Percentiles rank a stretch among this genome's conserved stretches.
Conservation (phyloP, 2,888 invertebrate genomes). For the Eurois occulta region DNA sequence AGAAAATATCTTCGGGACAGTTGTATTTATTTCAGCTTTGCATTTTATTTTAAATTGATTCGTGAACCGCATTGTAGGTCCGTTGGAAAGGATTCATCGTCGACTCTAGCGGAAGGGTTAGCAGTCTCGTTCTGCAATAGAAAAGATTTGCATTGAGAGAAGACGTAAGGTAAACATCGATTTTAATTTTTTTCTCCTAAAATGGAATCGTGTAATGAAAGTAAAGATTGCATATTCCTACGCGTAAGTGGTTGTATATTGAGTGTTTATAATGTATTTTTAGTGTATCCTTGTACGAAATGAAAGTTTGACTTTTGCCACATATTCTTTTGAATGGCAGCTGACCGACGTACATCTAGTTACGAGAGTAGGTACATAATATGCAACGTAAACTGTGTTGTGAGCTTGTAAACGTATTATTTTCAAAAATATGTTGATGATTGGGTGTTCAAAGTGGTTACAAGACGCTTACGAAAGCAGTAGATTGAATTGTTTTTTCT, state of each 20-base stretch:
- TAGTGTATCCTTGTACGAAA: slow-evolving; percentile 90
- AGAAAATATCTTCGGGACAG: slow-evolving; percentile 90
- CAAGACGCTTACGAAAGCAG: slow-evolving; percentile 77
- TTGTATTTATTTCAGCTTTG: slow-evolving; percentile 91
- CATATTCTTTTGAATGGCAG: slow-evolving; percentile 91
- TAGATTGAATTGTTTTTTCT: slow-evolving; percentile 85
- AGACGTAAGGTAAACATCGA: slow-evolving; percentile 91
- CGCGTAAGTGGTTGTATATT: slow-evolving; percentile 75
- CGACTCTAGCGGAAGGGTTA: slow-evolving; percentile 89
- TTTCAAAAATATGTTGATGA: slow-evolving; percentile 73
- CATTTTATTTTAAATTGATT: slow-evolving; percentile 90
- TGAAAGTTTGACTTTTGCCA: slow-evolving; percentile 91
- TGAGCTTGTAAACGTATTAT: slow-evolving; percentile 75
- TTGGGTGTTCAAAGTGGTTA: slow-evolving; percentile 72
- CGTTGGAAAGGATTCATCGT: slow-evolving; percentile 87
- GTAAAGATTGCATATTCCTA: slow-evolving; percentile 73
- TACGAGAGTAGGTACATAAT: slow-evolving; percentile 85
- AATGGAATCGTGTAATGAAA: slow-evolving; percentile 82
- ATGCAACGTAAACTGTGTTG: slow-evolving; percentile 83
- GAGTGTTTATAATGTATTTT: slow-evolving; percentile 89
- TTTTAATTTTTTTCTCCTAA: slow-evolving; percentile 87
- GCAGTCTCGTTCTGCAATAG: slow-evolving; percentile 89
- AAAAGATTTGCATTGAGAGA: slow-evolving; percentile 90
- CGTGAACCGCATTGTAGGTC: slow-evolving; percentile 88
- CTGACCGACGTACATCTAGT: slow-evolving; percentile 89